phyloP scores from a whole-genome alignment of 2,888 invertebrate genomes.

The Drosophila siamana region DNA sequence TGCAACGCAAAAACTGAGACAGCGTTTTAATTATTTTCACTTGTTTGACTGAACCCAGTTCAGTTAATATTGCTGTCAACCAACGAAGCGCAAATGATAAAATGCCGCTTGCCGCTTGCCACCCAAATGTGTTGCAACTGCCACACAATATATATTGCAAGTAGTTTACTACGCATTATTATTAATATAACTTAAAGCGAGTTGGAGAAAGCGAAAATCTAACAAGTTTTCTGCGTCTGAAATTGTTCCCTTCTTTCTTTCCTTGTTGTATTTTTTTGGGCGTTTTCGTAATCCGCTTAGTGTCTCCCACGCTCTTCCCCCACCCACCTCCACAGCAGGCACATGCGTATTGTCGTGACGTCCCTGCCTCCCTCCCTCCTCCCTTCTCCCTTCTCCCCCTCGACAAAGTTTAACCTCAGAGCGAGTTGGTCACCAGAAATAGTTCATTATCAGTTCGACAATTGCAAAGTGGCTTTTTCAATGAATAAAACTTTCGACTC shows the following conservation, averaged over 20 bases:
- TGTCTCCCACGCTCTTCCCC: background rate
- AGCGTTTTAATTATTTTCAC: conserved; percentile 75
- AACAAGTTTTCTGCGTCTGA: conserved; percentile 57
- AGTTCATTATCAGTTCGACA: conserved; percentile 52
- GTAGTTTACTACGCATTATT: conserved; percentile 70
- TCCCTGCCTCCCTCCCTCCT: background rate
- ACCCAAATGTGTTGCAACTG: conserved; percentile 34
- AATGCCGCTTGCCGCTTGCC: conserved; percentile 57
- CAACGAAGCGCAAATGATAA: conserved; percentile 68
- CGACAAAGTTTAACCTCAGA: conserved; percentile 36
- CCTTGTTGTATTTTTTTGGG: conserved; percentile 39
- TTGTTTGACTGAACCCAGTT: conserved; percentile 55
- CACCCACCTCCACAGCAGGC: background rate
- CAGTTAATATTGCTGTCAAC: conserved; percentile 75
- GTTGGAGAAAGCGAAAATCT: conserved; percentile 21
- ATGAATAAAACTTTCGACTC: conserved; percentile 53
- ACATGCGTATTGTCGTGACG: background rate
- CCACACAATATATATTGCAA: background rate
- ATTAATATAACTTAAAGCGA: conserved; percentile 58
- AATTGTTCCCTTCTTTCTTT: conserved; percentile 42
- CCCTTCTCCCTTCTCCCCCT: background rate
- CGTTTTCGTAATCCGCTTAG: conserved; percentile 70
- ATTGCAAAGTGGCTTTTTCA: conserved; percentile 37
- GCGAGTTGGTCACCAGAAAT: conserved; percentile 47
- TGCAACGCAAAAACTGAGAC: conserved; percentile 17